Base-by-base conservation (phyloP, 2,113 vertebrate genomes). In the Emberiza fucata region DNA sequence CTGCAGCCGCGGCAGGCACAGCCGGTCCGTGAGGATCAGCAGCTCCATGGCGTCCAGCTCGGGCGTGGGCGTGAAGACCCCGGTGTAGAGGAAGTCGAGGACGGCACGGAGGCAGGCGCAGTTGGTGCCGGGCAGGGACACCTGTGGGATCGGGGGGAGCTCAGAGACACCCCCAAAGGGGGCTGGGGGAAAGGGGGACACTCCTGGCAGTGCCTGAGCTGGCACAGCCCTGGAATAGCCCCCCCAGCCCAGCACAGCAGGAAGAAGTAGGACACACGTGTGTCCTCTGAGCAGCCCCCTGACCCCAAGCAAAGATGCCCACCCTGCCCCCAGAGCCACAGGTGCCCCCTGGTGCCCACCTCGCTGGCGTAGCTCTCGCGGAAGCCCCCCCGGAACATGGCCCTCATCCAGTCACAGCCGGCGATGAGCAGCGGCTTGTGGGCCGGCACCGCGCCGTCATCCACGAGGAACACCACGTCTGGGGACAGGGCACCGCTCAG, bases 321-420 rank as follows among this genome's bases (percentile, higher is more conserved):
- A 3, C 42, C 28, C 39, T n/a, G 39, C 28, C 83, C 45, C 2
- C 63, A 50, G 61, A 50, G 51, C 20, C 71, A 11, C 63, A 9
- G 25, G 22, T 14, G 0, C 53, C 31, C 17, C 8, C 3, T 2
- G 28, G 45, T 16, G 23, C 97, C 98, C 94, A 99, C 99, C 98
- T 99, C 98, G 2, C 98, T 91, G 2, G 98, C 97, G 64, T 98
- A 98, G 97, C 99, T 99, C 97, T 99, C 99, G 81, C 98, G 98
- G 95, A 99, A 99, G 33, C 98, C 98, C 51, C 99, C 98, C 12
- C 98, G 98, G 94, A 99, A 99, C 98, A 99, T 99, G 86, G 99
- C 99, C 18, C 98, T 98, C 99, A 99, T 99, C 98, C 99, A 99
- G 96, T 99, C 98, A 3, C 99, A 99, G 97, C 98, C 99, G 2